Base-by-base conservation (phyloP, 2,888 invertebrate genomes). In the Aquatica leii region DNA sequence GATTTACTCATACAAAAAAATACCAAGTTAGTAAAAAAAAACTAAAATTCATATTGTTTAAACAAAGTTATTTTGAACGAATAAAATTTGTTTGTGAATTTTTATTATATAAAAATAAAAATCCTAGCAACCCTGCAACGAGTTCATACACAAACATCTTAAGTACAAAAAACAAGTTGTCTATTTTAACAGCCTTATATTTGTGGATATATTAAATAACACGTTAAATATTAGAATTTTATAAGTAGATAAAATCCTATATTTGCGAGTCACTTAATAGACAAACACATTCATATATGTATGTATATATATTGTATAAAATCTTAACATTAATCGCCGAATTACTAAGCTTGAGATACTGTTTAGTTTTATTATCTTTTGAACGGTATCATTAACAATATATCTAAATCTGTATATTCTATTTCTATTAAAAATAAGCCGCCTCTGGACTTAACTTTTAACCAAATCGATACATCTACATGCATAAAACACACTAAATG, bases 251-350 rank as follows among this genome's bases (percentile, higher is more conserved):
- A 58, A 58, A 58, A 58, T 24, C 49, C 57, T 58, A 58, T 40
- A 18, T 58, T 40, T 40, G 37, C 50, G 49, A 17, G 50, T 58
- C 37, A 50, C 50, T 40, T 58, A 49, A 58, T 50, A 50, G 50
- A 58, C 57, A 49, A 49, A 58, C 40, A 51, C 34, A 46, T 24
- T 6, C 24, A 24, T 24, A 6, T 24, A 24, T 2, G 24, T 24
- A 24, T 24, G 46, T 46, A 43, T 14, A 31, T 55, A 55, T 34
- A 58, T 58, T 58, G 57, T 58, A 58, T 50, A 58, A 58, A 58
- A 46, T 56, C 56, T 56, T 48, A 56, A 20, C 41, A 21, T 35
- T 55, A 43, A 55, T 55, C 43, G 46, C 46, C 41, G 43, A 55
- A 17, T 57, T 51, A 41, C 49, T 35, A 58, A 49, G 57, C 57